phyloP scores from a whole-genome alignment of 2,888 invertebrate species.

The Iphiclides podalirius region DNA sequence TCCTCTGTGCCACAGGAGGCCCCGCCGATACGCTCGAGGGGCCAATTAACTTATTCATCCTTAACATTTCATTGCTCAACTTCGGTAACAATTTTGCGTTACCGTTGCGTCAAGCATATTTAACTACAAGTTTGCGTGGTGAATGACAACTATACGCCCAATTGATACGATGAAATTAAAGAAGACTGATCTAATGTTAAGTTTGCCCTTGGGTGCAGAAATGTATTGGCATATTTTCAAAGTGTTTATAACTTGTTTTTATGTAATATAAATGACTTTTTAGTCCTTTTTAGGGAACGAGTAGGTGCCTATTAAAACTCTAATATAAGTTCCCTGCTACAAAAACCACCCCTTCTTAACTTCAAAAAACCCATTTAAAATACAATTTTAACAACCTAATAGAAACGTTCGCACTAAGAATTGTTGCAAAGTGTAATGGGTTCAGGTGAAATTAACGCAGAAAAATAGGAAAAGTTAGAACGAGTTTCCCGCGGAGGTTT shows the following conservation, averaged over 20 bases:
- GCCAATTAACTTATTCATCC: constrained; percentile 80
- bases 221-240: no score
- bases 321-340: constrained; percentile 10
- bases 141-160: not conserved
- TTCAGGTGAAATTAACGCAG: constrained; percentile 78
- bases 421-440: constrained; percentile 79
- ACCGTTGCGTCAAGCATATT: constrained; percentile 12
- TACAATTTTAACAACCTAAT: constrained; percentile 74
- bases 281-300: no score
- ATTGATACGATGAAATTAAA: not conserved
- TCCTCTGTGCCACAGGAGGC: constrained; percentile 78
- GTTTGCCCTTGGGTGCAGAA: no score
- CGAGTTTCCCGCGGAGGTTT: constrained; percentile 73
- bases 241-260: no score
- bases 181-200: no score
- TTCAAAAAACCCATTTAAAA: constrained; percentile 61
- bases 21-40: constrained; percentile 73
- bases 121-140: constrained; percentile 4
- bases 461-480: constrained; percentile 81
- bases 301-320: no score
- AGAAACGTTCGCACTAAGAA: constrained; percentile 71
- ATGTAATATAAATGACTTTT: no score
- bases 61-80: constrained; percentile 78
- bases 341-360: constrained; percentile 16
- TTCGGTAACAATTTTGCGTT: constrained; percentile 41